Evolutionary conservation across 2,888 invertebrate genomes (phyloP).

Genomic region (Hymenopus coronatus): DNA sequence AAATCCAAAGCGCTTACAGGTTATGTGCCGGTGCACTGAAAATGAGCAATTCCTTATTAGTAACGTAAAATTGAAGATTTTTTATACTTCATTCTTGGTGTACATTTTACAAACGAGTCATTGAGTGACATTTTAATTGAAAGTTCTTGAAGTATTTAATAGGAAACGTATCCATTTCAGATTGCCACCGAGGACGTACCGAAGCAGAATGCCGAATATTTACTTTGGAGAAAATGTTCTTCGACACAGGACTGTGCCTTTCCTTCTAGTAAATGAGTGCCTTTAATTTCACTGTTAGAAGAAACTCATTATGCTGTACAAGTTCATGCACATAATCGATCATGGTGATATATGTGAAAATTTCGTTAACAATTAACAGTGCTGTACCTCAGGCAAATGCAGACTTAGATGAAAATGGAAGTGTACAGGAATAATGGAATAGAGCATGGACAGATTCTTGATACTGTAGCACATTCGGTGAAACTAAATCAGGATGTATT

Average conservation of each 20-base stretch:
- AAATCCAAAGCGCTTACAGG: not conserved
- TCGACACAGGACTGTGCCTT: constrained; percentile 13
- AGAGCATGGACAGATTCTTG: constrained; percentile 2
- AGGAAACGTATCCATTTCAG: not conserved
- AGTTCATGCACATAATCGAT: not conserved
- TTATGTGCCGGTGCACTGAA: not conserved
- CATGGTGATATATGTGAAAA: not conserved
- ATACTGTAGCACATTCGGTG: not conserved
- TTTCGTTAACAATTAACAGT: not conserved
- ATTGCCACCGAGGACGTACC: not conserved
- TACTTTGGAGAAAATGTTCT: not conserved
- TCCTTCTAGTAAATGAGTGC: constrained; percentile 22
- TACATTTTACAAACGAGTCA: not conserved
- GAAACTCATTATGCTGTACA: constrained; percentile 12
- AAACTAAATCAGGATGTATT: not conserved
- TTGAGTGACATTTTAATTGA: not conserved
- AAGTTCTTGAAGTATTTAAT: not conserved
- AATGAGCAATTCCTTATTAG: not conserved
- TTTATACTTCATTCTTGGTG: not conserved
- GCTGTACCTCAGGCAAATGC: constrained; percentile 17
- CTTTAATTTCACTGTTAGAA: constrained; percentile 19
- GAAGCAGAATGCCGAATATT: not conserved
- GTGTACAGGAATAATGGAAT: constrained; percentile 15
- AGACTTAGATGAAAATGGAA: constrained; percentile 10
- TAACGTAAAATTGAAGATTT: not conserved